Evolutionary conservation across 2,888 invertebrate genomes (phyloP).

Genomic region (Heliconius cydno): DNA sequence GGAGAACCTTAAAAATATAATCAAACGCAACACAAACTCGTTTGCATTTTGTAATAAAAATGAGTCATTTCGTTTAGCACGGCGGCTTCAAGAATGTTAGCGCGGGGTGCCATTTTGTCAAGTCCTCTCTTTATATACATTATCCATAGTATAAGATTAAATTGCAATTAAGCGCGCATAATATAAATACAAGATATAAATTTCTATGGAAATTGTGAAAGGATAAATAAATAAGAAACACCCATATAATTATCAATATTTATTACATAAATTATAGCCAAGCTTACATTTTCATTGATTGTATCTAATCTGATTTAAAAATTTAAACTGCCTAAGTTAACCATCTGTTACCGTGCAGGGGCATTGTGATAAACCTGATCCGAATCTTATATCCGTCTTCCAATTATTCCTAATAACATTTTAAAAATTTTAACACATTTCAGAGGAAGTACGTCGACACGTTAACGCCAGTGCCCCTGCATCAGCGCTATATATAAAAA

Average conservation of each 20-base stretch:
- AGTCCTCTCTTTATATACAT: constrained; percentile 12
- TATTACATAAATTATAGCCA: constrained; percentile 83
- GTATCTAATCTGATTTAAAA: constrained; percentile 75
- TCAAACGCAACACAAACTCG: constrained; percentile 28
- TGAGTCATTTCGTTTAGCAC: constrained; percentile 24
- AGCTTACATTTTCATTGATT: constrained; percentile 79
- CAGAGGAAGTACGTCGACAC: constrained; percentile 26
- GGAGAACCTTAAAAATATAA: constrained; percentile 21
- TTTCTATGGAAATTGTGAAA: background rate
- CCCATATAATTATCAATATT: constrained; percentile 77
- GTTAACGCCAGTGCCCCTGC: constrained; percentile 53
- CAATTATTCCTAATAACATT: constrained; percentile 5
- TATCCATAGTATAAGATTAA: background rate
- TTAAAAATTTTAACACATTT: constrained; percentile 35
- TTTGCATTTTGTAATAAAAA: constrained; percentile 29
- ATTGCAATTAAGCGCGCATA: constrained; percentile 14
- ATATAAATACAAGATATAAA: background rate
- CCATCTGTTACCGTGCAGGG: constrained; percentile 63
- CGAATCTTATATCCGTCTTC: background rate
- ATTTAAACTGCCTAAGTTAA: constrained; percentile 74
- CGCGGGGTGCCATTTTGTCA: constrained; percentile 28
- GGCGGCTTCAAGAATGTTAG: constrained; percentile 21
- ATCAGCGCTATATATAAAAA: constrained; percentile 69
- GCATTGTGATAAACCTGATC: constrained; percentile 36
- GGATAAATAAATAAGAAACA: constrained; percentile 54